Evolutionary conservation across 2,797 vertebrate genomes (phyloP), one percentile per base, ranked within the genome.

Genomic region (Fratercula arctica): DNA sequence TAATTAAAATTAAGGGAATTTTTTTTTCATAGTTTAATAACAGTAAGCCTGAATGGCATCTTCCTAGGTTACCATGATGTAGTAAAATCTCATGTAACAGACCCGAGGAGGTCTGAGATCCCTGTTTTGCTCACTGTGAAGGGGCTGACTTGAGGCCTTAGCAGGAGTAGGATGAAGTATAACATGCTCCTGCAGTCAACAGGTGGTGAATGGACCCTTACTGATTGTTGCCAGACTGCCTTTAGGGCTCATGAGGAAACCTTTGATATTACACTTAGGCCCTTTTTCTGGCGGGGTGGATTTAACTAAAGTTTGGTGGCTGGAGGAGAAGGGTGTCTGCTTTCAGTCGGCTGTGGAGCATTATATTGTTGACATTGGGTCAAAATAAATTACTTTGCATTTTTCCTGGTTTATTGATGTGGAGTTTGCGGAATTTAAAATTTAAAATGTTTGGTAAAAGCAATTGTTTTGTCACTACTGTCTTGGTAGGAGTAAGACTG

Each of bases 211-310:
- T 73, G 69, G 66, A 64, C 46, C 83, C 29, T 23, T 59, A 37
- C 69, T 94, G 96, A 93, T 84, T 54, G 85, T 96, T 95, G 59
- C 96, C 96, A 96, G 94, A 94, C 66, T 77, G 37, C 75, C 69
- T 86, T 94, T 75, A 72, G 54, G 59, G 45, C 66, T 80, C 79
- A 19, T 8, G 13, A 39, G 20, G 43, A 90, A 95, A 91, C 85
- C 89, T 95, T 94, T 93, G 91, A 95, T 95, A 96, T 48, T 84
- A 78, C 37, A 24, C 54, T 90, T 72, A 48, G 61, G n/a, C 46
- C 75, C 35, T 72, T 81, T 59, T 87, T 88, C 85, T 94, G 70
- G n/a, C 0, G 0, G 64, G 13, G 28, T 92, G 82, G 74, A 84
- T 94, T 97, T 94, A 87, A 78, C 43, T 61, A 1, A 84, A 87